Evolutionary conservation across 2,797 vertebrate genomes (phyloP), one percentile per base, ranked within the genome.

Genomic region (Hozukius guyotensis): DNA sequence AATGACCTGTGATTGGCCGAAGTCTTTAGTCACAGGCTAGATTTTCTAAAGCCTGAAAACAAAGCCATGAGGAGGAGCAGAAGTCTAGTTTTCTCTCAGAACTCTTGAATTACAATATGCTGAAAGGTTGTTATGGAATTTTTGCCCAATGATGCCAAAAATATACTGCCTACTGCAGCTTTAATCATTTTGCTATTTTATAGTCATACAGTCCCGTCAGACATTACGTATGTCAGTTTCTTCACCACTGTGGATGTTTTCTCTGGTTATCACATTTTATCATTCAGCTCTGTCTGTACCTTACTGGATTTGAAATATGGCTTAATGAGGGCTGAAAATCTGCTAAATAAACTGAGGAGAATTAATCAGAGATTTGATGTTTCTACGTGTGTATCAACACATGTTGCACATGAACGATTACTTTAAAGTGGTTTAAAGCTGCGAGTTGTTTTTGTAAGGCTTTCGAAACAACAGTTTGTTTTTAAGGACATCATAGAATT

Each of bases 401-500:
- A 32, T 81, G 80, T 70, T 72, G 61, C 56, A 71, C 20, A 3
- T 61, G 73, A 71, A 22, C 71, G 71, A 77, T 77, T 76, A 82
- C 34, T 59, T 77, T 74, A 29, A 78, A 90, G 72, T 42, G 38
- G 16, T 80, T 71, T 42, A 66, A 69, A 72, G 72, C 81, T 75
- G 46, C 20, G 25, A 70, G 72, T 78, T 85, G 67, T 84, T 92
- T 92, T 85, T 49, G 49, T 52, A n/a, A 52, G 76, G 77, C 83
- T 88, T 80, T 85, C 24, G 24, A 86, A 85, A 88, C 76, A 87
- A 85, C 74, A 53, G 83, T 89, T 86, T 90, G 79, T 82, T 90
- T 92, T 90, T 71, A 67, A 25, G 83, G 86, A 90, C 86, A 82
- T 92, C 84, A 93, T 83, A 92, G 92, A 88, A 91, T 91, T 88